phyloP scores from a whole-genome alignment of 2,888 invertebrate species.

The Megalurothrips usitatus region DNA sequence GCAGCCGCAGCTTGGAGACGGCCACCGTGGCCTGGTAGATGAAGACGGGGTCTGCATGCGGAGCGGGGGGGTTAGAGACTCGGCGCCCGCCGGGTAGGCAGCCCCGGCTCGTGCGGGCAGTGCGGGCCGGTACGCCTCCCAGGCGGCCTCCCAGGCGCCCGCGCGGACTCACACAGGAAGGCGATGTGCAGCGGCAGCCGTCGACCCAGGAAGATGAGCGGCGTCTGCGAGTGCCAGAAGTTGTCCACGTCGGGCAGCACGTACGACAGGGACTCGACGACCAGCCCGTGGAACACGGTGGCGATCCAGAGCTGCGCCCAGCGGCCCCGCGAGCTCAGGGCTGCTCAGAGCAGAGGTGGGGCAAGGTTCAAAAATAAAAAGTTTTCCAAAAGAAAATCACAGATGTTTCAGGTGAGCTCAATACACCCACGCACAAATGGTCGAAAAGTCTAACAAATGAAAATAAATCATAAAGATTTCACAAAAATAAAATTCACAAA shows the following conservation, averaged over 20 bases:
- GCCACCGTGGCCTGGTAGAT: slow-evolving; percentile 58
- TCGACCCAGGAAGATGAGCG: slow-evolving; percentile 65
- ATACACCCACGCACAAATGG: too few relatives aligned
- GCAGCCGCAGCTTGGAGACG: slow-evolving; percentile 54
- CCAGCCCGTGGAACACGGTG: slow-evolving; percentile 66
- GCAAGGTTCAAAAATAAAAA: background rate
- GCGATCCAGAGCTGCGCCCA: slow-evolving; percentile 71
- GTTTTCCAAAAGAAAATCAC: background rate
- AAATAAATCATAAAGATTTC: too few relatives aligned
- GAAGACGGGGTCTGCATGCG: slow-evolving; percentile 54
- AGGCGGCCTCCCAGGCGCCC: too few relatives aligned
- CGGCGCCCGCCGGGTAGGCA: too few relatives aligned
- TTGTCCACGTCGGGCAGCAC: slow-evolving; percentile 70
- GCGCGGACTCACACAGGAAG: slow-evolving; percentile 59
- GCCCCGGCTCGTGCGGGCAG: too few relatives aligned
- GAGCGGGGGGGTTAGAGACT: too few relatives aligned
- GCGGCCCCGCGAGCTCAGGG: slow-evolving; percentile 64
- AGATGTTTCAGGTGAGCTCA: too few relatives aligned
- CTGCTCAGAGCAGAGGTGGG: too few relatives aligned
- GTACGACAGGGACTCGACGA: slow-evolving; percentile 67
- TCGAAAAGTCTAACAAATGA: too few relatives aligned
- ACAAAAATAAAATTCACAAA: too few relatives aligned
- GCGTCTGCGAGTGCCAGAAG: slow-evolving; percentile 78
- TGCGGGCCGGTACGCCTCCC: too few relatives aligned
- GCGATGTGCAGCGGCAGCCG: slow-evolving; percentile 70